A percentile compares a stretch with the other conserved stretches of the same genome.
Conservation (phyloP, 2,113 vertebrate species). For the Cavia aperea region DNA sequence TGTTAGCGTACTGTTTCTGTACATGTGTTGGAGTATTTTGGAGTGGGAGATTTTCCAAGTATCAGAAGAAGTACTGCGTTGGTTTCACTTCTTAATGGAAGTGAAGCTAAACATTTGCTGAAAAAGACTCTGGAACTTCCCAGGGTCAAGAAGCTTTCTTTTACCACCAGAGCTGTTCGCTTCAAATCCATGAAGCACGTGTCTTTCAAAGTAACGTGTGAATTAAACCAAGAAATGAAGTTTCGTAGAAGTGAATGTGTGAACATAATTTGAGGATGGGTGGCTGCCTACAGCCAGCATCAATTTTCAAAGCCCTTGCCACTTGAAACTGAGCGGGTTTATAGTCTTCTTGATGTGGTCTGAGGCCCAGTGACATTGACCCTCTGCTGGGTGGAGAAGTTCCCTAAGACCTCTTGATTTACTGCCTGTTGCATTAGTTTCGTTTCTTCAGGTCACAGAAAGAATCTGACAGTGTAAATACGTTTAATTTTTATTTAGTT, state of each 20-base stretch:
- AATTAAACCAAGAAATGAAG: not conserved
- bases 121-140: conserved; percentile 51
- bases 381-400: not conserved
- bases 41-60: conserved; percentile 33
- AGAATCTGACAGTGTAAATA: not conserved
- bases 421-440: not conserved
- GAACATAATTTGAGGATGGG: not conserved
- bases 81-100: conserved; percentile 45
- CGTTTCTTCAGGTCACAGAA: not conserved
- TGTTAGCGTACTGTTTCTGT: not conserved
- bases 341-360: not conserved
- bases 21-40: not conserved
- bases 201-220: not conserved
- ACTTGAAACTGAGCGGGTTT: not conserved
- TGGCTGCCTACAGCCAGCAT: not conserved
- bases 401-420: not conserved
- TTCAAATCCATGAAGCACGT: accelerated
- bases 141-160: not conserved
- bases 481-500: not conserved
- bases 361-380: not conserved
- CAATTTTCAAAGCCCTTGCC: not conserved
- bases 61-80: conserved; percentile 30
- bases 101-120: not conserved
- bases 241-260: not conserved
- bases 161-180: not conserved